These are phyloP conservation scores for Mionectes macconnelli DNA, from an alignment of 2,113 vertebrate genomes.

Conservation along the genomic window DNA sequence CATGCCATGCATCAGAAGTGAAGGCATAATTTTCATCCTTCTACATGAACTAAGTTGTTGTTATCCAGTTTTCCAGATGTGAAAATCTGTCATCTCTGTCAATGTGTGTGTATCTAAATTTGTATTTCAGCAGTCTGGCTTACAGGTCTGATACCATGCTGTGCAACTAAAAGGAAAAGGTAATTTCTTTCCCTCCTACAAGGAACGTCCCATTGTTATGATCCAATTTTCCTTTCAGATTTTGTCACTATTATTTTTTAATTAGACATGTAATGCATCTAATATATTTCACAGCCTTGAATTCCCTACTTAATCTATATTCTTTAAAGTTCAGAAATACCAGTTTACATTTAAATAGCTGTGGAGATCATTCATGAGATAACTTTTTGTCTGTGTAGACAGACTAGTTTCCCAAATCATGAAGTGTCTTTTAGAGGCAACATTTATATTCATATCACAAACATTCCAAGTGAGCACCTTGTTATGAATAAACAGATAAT, in stretches of 20 bases:
- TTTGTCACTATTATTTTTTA: constrained; percentile 58
- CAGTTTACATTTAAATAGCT: not conserved
- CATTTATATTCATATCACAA: not conserved
- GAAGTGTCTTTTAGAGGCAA: not conserved
- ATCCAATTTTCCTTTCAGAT: constrained; percentile 46
- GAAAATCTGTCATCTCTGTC: constrained; percentile 73
- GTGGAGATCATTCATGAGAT: not conserved
- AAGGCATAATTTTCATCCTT: constrained; percentile 68
- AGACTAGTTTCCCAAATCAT: not conserved
- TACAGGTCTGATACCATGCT: constrained; percentile 36
- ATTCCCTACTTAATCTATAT: not conserved
- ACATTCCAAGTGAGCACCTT: not conserved
- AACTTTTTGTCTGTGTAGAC: not conserved
- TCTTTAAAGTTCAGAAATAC: constrained; percentile 4
- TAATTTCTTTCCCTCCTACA: constrained; percentile 60
- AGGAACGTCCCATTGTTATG: constrained; percentile 20
- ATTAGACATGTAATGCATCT: constrained; percentile 44
- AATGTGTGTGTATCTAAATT: constrained; percentile 45
- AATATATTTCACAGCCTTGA: not conserved
- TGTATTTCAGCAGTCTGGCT: constrained; percentile 50
- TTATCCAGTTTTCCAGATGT: constrained; percentile 75
- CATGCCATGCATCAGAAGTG: constrained; percentile 58
- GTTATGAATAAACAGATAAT: not conserved
- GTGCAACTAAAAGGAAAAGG: constrained; percentile 53
- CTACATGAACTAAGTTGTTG: constrained; percentile 69